These are phyloP conservation scores for Apodemia zela DNA, from an alignment of 2,888 invertebrate species.

Conservation along the genomic window DNA sequence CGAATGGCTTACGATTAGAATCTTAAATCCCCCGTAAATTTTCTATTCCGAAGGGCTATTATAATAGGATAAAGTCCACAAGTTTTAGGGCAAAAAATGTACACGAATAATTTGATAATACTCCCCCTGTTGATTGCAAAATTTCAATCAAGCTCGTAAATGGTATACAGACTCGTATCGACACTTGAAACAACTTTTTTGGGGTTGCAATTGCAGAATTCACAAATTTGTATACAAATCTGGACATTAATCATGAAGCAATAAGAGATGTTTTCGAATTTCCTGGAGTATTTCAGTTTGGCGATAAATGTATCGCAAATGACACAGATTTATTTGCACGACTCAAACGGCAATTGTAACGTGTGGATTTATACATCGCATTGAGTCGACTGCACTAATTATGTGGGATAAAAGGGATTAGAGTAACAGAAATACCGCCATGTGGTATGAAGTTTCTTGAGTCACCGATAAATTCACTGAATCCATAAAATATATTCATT, in stretches of 20 bases:
- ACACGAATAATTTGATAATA: conserved; percentile 77
- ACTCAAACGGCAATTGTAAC: conserved; percentile 68
- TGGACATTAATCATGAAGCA: conserved; percentile 38
- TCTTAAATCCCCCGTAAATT: conserved; percentile 77
- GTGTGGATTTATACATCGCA: conserved; percentile 60
- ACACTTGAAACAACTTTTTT: conserved; percentile 73
- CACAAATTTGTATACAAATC: conserved; percentile 37
- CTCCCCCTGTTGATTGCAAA: conserved; percentile 77
- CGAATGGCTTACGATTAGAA: conserved; percentile 71
- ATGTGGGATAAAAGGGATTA: conserved; percentile 60
- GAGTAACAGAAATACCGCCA: conserved; percentile 46
- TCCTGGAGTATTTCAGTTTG: conserved; percentile 40
- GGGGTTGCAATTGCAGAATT: conserved; percentile 52
- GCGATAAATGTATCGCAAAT: conserved; percentile 59
- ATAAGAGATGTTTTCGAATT: conserved; percentile 41
- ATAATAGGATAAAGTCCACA: conserved; percentile 66
- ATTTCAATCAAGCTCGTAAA: conserved; percentile 79
- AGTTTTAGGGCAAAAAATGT: conserved; percentile 67
- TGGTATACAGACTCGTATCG: conserved; percentile 74
- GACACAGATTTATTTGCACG: conserved; percentile 75
- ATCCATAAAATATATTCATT: conserved; percentile 6
- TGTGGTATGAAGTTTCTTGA: conserved; percentile 42
- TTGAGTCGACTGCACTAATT: conserved; percentile 57
- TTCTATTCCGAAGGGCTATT: conserved; percentile 66
- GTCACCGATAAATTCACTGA: conserved; percentile 11